Conservation (phyloP, 2,113 vertebrate genomes). For the Mesitornis unicolor region DNA sequence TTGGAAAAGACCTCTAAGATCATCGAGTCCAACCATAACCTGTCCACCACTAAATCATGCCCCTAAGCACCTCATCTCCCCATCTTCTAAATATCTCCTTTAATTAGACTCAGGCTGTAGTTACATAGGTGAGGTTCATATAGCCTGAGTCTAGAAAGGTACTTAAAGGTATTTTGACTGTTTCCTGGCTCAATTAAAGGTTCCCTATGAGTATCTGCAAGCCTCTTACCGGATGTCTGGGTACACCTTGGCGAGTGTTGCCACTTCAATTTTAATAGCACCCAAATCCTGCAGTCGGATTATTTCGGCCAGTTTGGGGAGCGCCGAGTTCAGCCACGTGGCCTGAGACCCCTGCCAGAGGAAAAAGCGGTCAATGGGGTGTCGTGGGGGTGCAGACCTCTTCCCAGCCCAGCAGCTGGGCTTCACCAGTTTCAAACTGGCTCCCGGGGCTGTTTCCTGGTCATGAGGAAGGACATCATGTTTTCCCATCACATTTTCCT, state of each 20-base stretch:
- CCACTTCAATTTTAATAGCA: conserved; percentile 83
- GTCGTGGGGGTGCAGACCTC: not conserved
- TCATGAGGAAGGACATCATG: not conserved
- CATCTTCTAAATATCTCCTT: too few relatives aligned
- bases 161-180: too few relatives aligned
- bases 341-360: conserved; percentile 78
- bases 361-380: not conserved
- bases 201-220: not conserved
- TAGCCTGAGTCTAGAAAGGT: too few relatives aligned
- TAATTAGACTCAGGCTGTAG: not conserved
- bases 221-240: conserved; percentile 84
- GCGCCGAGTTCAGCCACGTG: conserved; percentile 71
- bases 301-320: conserved; percentile 82
- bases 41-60: too few relatives aligned
- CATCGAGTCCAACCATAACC: too few relatives aligned
- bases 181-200: not conserved
- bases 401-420: not conserved
- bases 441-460: not conserved
- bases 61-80: too few relatives aligned
- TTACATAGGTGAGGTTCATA: too few relatives aligned
- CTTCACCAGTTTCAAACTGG: fast-evolving
- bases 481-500: not conserved
- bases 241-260: conserved; percentile 67
- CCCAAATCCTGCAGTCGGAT: conserved; percentile 83
- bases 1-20: too few relatives aligned